Evolutionary conservation across 2,113 vertebrate genomes (phyloP), one percentile per base, ranked within the genome.

Genomic region (Phasianus colchicus): DNA sequence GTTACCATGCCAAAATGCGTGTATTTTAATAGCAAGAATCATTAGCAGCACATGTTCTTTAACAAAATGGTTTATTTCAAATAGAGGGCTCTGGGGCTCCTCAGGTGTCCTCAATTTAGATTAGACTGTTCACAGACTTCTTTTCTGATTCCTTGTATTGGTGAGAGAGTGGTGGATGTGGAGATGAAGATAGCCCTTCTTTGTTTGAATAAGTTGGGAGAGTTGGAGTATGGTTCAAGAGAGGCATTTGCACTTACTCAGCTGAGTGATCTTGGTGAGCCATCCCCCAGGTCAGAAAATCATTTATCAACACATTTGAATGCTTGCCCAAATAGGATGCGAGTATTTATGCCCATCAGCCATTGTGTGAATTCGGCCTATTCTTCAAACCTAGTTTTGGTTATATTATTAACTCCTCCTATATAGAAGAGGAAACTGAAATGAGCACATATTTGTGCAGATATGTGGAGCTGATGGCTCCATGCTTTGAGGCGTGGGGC

Each of bases 21-120:
- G 74, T 91, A 94, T 96, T 95, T 95, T 91, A 92, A 91, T 89
- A 95, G 93, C 83, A 96, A 94, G 85, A 83, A 71, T 95, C 94
- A 92, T 92, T 95, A 95, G 65, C 91, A 92, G 91, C 95, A 95
- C 95, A 93, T 92, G 82, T 92, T 93, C 88, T 97, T 89, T 27
- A 95, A 85, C 88, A 95, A 92, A 92, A 95, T 88, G 93, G 72
- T 91, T 94, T 89, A 76, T 92, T 95, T 83, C 95, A 95, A 96
- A 94, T 94, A 95, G 96, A 94, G 94, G 95, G 91, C 72, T 73
- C 93, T 95, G 88, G 57, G 91, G 80, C 61, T 95, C 85, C 95
- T 96, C 85, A 88, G 91, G 94, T 95, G 82, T 89, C 91, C 82
- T 94, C 76, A 92, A 78, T 93, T 92, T 92, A 93, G 91, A 95